A percentile compares a stretch with the other conserved stretches of the same genome.
Conservation (phyloP, 2,888 invertebrate genomes). For the Macropis europaea region DNA sequence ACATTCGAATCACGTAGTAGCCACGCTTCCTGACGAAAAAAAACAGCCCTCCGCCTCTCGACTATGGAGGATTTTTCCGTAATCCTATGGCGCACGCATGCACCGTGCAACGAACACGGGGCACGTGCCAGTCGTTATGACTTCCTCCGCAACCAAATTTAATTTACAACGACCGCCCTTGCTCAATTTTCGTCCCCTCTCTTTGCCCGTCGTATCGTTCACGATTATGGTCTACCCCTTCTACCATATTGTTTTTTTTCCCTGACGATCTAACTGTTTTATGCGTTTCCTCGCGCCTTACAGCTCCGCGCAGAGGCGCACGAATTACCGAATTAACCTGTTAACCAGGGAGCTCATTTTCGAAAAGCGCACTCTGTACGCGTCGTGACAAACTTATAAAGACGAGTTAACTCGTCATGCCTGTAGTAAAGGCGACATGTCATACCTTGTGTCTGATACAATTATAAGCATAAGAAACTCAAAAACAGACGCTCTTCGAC, state of each 20-base stretch:
- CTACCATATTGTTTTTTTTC: no score
- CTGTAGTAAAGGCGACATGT: no score
- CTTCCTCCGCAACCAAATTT: conserved; percentile 71
- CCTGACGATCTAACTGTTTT: no score
- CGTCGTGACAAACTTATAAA: no score
- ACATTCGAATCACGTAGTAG: conserved; percentile 71
- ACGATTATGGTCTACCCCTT: conserved; percentile 25
- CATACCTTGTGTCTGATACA: no score
- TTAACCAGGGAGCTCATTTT: no score
- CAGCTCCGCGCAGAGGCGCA: conserved; percentile 22
- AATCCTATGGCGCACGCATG: conserved; percentile 49
- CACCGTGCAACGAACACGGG: conserved; percentile 42
- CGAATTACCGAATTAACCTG: conserved; percentile 38
- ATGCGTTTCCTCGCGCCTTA: conserved; percentile 32
- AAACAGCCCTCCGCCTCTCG: not conserved
- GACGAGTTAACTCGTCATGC: no score
- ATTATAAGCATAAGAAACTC: no score
- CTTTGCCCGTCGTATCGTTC: conserved; percentile 17
- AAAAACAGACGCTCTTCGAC: no score
- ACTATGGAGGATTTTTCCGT: conserved; percentile 56
- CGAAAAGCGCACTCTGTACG: no score
- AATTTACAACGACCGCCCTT: conserved; percentile 67
- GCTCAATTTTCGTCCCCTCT: conserved; percentile 55
- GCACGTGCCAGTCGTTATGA: conserved; percentile 72
- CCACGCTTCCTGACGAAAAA: conserved; percentile 72